Conservation (phyloP, 1,140 invertebrate species). For the Rhyzopertha dominica region DNA sequence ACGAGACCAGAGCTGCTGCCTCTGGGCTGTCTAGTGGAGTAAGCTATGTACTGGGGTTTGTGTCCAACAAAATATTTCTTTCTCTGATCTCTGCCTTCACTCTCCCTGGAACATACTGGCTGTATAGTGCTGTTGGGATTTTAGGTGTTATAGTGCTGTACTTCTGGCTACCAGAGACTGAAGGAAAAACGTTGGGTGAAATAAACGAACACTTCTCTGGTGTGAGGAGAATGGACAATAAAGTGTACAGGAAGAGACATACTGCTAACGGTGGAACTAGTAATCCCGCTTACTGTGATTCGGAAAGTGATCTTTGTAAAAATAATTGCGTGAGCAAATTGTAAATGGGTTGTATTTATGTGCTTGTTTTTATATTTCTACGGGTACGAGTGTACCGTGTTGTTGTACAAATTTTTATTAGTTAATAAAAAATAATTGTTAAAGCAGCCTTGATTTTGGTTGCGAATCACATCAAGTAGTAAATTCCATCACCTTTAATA, state of each 20-base stretch:
- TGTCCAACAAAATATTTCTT: slow-evolving; percentile 67
- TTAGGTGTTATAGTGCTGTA: slow-evolving; percentile 55
- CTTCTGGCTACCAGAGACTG: slow-evolving; percentile 70
- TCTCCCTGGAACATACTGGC: slow-evolving; percentile 62
- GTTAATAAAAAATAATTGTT: too few relatives aligned
- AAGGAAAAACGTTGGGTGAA: slow-evolving; percentile 73
- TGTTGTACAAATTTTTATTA: too few relatives aligned
- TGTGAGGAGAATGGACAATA: slow-evolving; percentile 46
- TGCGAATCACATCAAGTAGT: too few relatives aligned
- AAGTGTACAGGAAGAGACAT: slow-evolving; percentile 25
- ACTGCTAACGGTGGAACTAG: too few relatives aligned
- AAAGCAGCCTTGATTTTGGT: too few relatives aligned
- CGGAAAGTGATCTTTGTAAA: too few relatives aligned
- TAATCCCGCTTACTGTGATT: too few relatives aligned
- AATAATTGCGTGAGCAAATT: too few relatives aligned
- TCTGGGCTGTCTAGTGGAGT: slow-evolving; percentile 64
- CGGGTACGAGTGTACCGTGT: too few relatives aligned
- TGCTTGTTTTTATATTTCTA: too few relatives aligned
- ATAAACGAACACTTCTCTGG: slow-evolving; percentile 65
- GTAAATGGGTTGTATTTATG: too few relatives aligned
- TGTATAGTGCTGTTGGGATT: slow-evolving; percentile 60
- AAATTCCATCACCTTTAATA: too few relatives aligned
- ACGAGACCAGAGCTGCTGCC: slow-evolving; percentile 60
- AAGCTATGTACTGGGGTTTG: slow-evolving; percentile 66
- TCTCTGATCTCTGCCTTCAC: slow-evolving; percentile 57